A percentile compares a stretch with the other conserved stretches of the same genome.
Conservation (phyloP, 2,888 invertebrate species). For the Anagyrus pseudococci region DNA sequence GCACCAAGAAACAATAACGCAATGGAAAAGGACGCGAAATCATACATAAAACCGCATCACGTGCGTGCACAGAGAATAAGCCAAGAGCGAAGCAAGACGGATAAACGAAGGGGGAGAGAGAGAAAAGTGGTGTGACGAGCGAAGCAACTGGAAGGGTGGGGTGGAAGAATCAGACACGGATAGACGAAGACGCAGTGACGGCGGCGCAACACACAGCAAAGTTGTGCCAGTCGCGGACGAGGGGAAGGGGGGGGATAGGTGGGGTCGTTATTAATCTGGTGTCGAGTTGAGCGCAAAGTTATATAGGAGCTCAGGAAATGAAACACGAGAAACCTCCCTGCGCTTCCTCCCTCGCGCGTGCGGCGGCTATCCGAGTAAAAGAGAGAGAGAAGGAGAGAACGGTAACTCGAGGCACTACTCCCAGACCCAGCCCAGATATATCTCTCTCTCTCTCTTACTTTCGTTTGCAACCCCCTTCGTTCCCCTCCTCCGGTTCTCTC, state of each 20-base stretch:
- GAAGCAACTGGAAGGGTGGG: background rate
- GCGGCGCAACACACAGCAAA: constrained; percentile 17
- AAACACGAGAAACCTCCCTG: constrained; percentile 58
- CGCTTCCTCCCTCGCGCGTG: constrained; percentile 41
- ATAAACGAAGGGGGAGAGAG: constrained; percentile 1
- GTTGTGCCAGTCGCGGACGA: constrained; percentile 45
- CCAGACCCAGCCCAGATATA: background rate
- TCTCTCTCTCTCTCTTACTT: too few species aligned
- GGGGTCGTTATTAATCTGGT: constrained; percentile 62
- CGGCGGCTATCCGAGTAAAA: too few species aligned
- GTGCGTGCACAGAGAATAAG: background rate
- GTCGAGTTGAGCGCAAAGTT: constrained; percentile 63
- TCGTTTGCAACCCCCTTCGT: too few species aligned
- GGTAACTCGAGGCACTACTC: constrained; percentile 25
- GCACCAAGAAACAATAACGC: constrained; percentile 29
- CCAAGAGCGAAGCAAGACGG: constrained; percentile 4
- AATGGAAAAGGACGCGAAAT: background rate
- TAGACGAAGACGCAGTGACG: constrained; percentile 4
- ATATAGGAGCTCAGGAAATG: constrained; percentile 63
- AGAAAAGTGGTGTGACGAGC: too few species aligned
- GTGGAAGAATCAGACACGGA: background rate
- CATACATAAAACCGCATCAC: constrained; percentile 1
- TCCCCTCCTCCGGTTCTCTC: too few species aligned
- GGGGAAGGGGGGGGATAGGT: constrained; percentile 57
- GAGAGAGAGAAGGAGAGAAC: too few species aligned